Evolutionary conservation across 2,113 vertebrate species (phyloP), one percentile per base, ranked within the genome.

Genomic region (Clarias macrocephalus): DNA sequence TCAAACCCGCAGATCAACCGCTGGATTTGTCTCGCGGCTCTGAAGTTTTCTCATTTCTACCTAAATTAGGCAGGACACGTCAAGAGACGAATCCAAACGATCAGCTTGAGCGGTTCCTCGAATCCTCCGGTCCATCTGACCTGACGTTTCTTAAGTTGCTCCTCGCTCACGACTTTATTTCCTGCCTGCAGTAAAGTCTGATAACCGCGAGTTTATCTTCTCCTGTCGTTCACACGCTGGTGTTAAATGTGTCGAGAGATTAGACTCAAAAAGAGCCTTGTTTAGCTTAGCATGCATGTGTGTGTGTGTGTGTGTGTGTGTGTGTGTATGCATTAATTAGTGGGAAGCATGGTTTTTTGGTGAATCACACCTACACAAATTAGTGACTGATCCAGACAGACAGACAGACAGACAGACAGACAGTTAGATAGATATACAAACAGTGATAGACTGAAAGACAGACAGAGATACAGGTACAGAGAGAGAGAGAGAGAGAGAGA

Each of bases 1-100:
- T 80, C 42, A 84, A 87, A 85, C 12, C 23, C 28, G 52, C 5
- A 13, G 86, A 85, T 89, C 79, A 37, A 75, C n/a, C 62, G 54
- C n/a, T 28, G 62, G 23, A 62, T 88, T 52, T 81, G n/a, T 15
- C 37, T 33, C 15, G 1, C 30, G 65, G 65, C 65, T 28, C 65
- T 68, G 65, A 68, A 13, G 30, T 70, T 70, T 30, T 37, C 30
- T 70, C 68, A 19, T 0, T 70, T 66, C 65, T 66, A 30, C 28
- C 4, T 5, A 66, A 66, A 30, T 28, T 16, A 66, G 65, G 3
- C 15, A 15, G n/a, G 65, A 15, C 11, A 28, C n/a, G n/a, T 28
- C 13, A 15, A 66, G 25, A 0, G 4, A 13, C 65, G 15, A 28
- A 28, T 6, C 65, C 65, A 15, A 66, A 66, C 3, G n/a, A 28